Evolutionary conservation across 2,888 invertebrate species (phyloP), one percentile per base, ranked within the genome.

Genomic region (Agrotis puta): DNA sequence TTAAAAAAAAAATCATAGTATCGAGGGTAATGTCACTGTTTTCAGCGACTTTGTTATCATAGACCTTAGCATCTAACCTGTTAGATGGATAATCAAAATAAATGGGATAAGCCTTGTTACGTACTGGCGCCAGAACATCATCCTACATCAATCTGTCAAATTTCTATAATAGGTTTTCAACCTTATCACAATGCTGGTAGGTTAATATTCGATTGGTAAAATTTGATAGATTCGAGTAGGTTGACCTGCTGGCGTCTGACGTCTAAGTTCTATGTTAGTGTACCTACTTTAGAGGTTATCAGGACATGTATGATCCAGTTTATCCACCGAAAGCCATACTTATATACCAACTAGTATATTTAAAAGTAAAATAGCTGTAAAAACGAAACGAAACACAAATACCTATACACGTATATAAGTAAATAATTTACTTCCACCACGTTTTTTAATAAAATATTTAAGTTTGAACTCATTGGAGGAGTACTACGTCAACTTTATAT

Each of bases 401-500:
- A n/a, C 14, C 6, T 18, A 22, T 14, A 5, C 14, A n/a, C n/a
- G 16, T 56, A 24, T 7, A 9, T 33, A 33, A 3, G 47, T 47
- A 47, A 47, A 24, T 20, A 47, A 39, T 20, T 2, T 18, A 18
- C 3, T 2, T 58, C 20, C 20, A 39, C 39, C 39, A 39, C 39
- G 39, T 39, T 11, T 53, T 54, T 18, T 54, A 70, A 50, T n/a
- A 54, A 56, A 39, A 56, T 56, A 56, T 7, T 48, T 27, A 45
- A 43, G 43, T 62, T 71, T 14, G n/a, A 7, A 39, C 59, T 53
- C 39, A 57, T 39, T 45, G 14, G 57, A 11, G 54, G 59, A 56
- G 66, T n/a, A 48, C 56, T 39, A 48, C 66, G 51, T 71, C 76
- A 82, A 53, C 66, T 20, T 51, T 67, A 57, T 66, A 67, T 77